Conservation (phyloP, 92 coral and sea anemone species). For the Epizoanthus scotinus region DNA sequence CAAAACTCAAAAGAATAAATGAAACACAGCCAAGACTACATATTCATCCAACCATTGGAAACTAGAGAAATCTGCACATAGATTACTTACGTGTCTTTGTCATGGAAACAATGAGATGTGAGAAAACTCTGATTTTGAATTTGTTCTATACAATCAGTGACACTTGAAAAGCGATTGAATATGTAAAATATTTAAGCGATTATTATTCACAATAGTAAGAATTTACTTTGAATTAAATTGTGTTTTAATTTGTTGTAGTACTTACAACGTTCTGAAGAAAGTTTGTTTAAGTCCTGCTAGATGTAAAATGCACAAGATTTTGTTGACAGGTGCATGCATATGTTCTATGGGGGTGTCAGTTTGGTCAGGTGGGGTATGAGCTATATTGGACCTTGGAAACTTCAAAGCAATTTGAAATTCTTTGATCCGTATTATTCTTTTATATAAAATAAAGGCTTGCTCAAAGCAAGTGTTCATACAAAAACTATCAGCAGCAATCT, state of each 20-base stretch:
- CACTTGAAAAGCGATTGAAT: slow-evolving; percentile 4
- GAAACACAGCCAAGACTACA: background rate
- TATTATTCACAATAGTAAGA: background rate
- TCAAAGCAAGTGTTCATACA: no score
- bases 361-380: no score
- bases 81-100: slow-evolving; percentile 34
- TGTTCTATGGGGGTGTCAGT: no score
- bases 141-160: slow-evolving; percentile 2
- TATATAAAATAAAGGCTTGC: no score
- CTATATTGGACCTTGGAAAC: no score
- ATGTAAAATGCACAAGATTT: no score
- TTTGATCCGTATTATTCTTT: no score
- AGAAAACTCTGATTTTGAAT: slow-evolving; percentile 32
- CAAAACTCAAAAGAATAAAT: background rate
- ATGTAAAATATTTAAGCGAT: background rate
- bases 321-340: no score
- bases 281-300: no score
- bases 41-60: background rate
- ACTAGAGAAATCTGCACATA: background rate
- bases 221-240: background rate
- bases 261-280: background rate
- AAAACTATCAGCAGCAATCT: no score
- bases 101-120: slow-evolving; percentile 31
- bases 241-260: background rate
- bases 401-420: no score